Conservation (phyloP, 2,888 invertebrate genomes). For the Crepidodera aurea region DNA sequence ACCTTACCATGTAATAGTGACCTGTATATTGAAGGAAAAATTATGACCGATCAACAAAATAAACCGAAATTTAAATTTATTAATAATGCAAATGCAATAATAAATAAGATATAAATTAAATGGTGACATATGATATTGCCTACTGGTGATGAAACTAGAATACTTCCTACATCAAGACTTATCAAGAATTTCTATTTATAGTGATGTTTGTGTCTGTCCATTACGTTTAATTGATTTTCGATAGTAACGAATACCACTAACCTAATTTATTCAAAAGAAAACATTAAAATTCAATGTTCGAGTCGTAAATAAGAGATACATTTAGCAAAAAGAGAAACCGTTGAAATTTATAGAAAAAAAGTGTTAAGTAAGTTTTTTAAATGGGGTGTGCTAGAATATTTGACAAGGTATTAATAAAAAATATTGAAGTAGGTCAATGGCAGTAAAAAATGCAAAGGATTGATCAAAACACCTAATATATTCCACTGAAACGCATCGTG, state of each 20-base stretch:
- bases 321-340: slow-evolving; percentile 3
- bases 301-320: neutral
- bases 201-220: slow-evolving; percentile 6
- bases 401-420: too few species aligned
- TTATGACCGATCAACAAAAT: too few species aligned
- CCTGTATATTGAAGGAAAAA: too few species aligned
- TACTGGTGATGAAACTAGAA: slow-evolving; percentile 18
- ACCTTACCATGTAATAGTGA: too few species aligned
- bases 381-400: too few species aligned
- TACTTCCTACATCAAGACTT: slow-evolving; percentile 21
- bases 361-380: neutral
- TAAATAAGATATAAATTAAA: too few species aligned
- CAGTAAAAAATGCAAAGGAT: too few species aligned
- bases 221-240: slow-evolving; percentile 20
- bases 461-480: too few species aligned
- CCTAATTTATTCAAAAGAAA: slow-evolving; percentile 19
- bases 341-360: neutral
- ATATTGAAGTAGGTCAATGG: too few species aligned
- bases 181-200: slow-evolving; percentile 20
- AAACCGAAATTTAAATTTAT: too few species aligned
- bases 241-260: slow-evolving; percentile 19
- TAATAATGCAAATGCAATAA: too few species aligned
- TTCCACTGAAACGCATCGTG: too few species aligned
- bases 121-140: slow-evolving; percentile 20
- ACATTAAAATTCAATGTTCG: neutral